These are phyloP conservation scores for Centroberyx gerrardi DNA, from an alignment of 2,797 vertebrate species.

Conservation along the genomic window DNA sequence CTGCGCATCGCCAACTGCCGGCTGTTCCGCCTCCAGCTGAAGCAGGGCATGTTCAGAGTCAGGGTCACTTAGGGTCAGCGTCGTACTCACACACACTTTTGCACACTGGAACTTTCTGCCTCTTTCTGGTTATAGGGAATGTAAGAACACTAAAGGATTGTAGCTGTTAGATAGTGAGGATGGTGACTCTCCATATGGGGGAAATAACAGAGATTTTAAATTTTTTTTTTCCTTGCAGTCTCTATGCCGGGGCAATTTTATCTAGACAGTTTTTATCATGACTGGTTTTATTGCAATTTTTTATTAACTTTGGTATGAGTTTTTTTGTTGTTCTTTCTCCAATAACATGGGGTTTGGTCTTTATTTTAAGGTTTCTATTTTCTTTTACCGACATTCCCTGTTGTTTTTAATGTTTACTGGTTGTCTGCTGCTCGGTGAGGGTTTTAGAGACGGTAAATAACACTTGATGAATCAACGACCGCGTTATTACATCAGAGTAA, in stretches of 20 bases:
- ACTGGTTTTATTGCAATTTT: conserved; percentile 17
- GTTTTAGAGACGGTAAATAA: conserved; percentile 19
- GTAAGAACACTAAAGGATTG: conserved; percentile 15
- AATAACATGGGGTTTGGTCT: background rate
- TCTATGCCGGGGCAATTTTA: background rate
- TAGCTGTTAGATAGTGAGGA: background rate
- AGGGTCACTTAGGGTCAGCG: conserved; percentile 73
- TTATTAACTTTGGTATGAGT: background rate
- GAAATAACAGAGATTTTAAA: background rate
- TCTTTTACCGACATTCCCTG: conserved; percentile 12
- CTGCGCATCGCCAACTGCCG: conserved; percentile 97
- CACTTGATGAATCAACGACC: background rate
- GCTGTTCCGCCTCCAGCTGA: conserved; percentile 95
- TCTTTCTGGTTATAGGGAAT: conserved; percentile 33
- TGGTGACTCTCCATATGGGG: background rate
- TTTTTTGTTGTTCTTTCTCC: conserved; percentile 20
- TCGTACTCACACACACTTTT: conserved; percentile 10
- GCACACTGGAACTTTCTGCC: conserved; percentile 43
- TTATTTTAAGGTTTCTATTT: conserved; percentile 2
- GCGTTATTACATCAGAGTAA: background rate
- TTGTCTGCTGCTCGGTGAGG: conserved; percentile 17
- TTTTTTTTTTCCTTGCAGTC: background rate
- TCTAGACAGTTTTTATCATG: conserved; percentile 20
- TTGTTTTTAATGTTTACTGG: conserved; percentile 32
- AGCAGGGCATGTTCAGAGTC: conserved; percentile 94